Conservation (phyloP, 2,888 invertebrate species). For the Drosophila incognita region DNA sequence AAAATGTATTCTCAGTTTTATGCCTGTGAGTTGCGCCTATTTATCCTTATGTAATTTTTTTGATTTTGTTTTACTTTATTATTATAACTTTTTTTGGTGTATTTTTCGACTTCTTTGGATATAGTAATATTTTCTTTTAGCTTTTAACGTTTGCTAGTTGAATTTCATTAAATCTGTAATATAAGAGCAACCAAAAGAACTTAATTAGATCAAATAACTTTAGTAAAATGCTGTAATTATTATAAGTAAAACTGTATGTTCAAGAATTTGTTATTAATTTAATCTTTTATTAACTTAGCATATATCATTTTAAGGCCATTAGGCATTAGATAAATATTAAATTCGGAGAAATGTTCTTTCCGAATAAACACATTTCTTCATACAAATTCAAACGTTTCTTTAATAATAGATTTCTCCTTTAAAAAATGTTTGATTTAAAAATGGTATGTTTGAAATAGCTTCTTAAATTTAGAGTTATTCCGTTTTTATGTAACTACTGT, state of each 20-base stretch:
- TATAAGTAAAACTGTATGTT: no score
- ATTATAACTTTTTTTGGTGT: conserved; percentile 12
- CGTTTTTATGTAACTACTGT: background rate
- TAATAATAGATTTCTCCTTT: background rate
- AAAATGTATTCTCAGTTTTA: conserved; percentile 49
- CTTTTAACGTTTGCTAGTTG: conserved; percentile 55
- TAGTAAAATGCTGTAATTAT: background rate
- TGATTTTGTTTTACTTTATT: conserved; percentile 10
- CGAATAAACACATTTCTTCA: background rate
- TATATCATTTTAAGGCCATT: background rate
- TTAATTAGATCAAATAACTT: background rate
- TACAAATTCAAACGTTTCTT: background rate
- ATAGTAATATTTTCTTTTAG: conserved; percentile 31
- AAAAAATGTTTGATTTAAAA: background rate
- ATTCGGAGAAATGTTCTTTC: background rate
- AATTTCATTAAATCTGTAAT: conserved; percentile 76
- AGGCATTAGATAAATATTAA: background rate
- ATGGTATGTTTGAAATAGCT: background rate
- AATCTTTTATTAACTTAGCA: background rate
- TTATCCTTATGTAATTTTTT: conserved; percentile 28
- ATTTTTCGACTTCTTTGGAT: conserved; percentile 25
- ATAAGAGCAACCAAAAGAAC: conserved; percentile 9
- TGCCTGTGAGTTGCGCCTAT: conserved; percentile 55
- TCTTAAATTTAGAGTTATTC: background rate
- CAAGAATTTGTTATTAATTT: background rate